Base-by-base conservation (phyloP, 2,797 vertebrate species). In the Hipposideros larvatus region DNA sequence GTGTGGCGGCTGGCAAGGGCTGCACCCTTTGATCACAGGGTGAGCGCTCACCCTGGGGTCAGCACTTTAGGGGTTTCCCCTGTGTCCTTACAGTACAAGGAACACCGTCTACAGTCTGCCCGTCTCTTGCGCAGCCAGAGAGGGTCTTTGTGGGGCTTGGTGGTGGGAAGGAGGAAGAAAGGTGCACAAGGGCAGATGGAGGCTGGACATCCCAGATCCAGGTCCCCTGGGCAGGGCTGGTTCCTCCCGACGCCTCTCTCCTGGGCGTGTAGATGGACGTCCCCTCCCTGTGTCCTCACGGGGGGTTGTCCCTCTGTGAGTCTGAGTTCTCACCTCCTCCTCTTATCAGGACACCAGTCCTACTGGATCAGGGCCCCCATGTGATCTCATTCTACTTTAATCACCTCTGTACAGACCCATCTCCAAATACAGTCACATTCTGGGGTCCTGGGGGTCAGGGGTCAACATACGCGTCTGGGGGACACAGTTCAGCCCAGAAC, bases 271-370 rank as follows among this genome's bases (percentile, higher is more conserved):
- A 43, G 53, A 19, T 1, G 2, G 3, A 31, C 1, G 34, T 4
- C 80, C 0, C 1, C 59, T 43, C 82, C 59, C 37, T 0, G 3
- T 0, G 22, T 51, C 63, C n/a, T n/a, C 41, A 13, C 1, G 0
- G 1, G 0, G 1, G 1, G 63, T 5, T 0, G 0, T 28, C 10
- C 8, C 16, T 41, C 65, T 8, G 7, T 1, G 24, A 1, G 3
- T 71, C 55, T 31, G 65, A 19, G 65, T 53, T 55, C 55, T 8
- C 24, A 34, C 4, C 5, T 4, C 51, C 51, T 48, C 83, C 15
- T 28, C 37, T 24, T 34, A 21, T 21, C 19, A 46, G 51, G 75
- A 26, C 75, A 14, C 74, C 19, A 0, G 74, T 16, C 46, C 16
- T 5, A 9, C 3, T 14, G 63, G 37, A 6, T 21, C 37, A 43